Base-by-base conservation (phyloP, 2,888 invertebrate genomes). In the Lycophotia porphyrea region DNA sequence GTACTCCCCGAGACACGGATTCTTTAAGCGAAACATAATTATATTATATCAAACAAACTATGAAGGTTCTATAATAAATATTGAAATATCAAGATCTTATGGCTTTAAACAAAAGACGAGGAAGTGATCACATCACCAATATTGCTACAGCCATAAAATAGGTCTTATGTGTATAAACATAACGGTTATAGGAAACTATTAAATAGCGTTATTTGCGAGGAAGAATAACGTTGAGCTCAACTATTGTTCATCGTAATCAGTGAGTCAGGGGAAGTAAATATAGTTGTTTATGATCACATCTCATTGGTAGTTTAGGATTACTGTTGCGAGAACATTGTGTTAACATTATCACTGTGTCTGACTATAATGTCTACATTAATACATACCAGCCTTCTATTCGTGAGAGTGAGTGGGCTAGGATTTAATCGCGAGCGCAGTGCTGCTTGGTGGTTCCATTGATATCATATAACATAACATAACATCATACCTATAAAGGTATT, bases 201-300 rank as follows among this genome's bases (percentile, higher is more conserved):
- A 79, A 58, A n/a, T 21, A 1, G 1, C n/a, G 31, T 61, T 66
- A 18, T 78, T 66, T 77, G 83, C 55, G n/a, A 65, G 31, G 49
- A 42, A 58, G 21, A 31, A 31, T 44, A 5, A 60, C 15, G 3
- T 31, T 70, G 58, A 78, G 31, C 58, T 71, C 42, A 65, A 60
- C 80, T 80, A 68, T 84, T 79, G 80, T 84, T 58, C 24, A 21
- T 27, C 58, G 31, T 69, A 31, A 55, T 78, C n/a, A 44, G 21
- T 44, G 58, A 84, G n/a, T 61, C 82, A 63, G 34, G 13, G 24
- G n/a, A 13, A 24, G 27, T 78, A 47, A 68, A 47, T 42, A 78
- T 2, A 2, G n/a, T 36, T 18, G 34, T 78, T 76, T 82, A 78
- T 42, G 27, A 31, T 44, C 66, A 18, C 42, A n/a, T 24, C n/a